Evolutionary conservation across 2,888 invertebrate species (phyloP), one percentile per base, ranked within the genome.

Genomic region (Zelleria hepariella): DNA sequence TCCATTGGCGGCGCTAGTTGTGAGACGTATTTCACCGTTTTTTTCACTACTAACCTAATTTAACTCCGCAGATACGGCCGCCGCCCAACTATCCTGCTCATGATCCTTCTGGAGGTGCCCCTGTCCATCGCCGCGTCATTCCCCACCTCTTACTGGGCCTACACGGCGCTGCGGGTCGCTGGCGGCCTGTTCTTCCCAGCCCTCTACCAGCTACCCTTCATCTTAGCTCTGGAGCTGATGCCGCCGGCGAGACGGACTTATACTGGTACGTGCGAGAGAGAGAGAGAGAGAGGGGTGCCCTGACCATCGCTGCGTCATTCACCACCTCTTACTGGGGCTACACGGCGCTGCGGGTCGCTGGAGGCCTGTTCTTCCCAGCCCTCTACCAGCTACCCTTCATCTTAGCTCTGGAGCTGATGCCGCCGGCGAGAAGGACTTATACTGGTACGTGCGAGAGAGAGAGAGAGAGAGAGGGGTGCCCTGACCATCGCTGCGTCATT

Each of bases 121-220:
- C 74, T 92, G 58, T 90, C 92, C 0, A 91, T 92, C 23, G 86
- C 90, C 1, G 90, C 92, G 5, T 90, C 92, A 6, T 92, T 93
- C 73, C 86, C 91, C 7, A 86, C 85, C 0, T 87, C 90, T 23
- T 92, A 93, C 68, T 87, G 89, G 75, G 83, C 87, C 2, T 93
- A 92, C 73, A 89, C 90, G 5, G 86, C 85, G 0, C 71, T 92
- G 55, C 85, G 93, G 63, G 88, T 92, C 5, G 77, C 91, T 55
- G 91, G 91, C 55, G 93, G 93, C 2, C 77, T 92, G 54, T 92
- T 92, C 74, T 93, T 93, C 67, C 93, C 93, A 10, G 92, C 93
- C 0, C 74, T 93, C 62, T 93, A 92, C 69, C 93, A 93, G 72
- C 89, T 91, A 68, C 93, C 93, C 0, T 93, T 93, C 63, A 92